phyloP scores from a whole-genome alignment of 1,140 invertebrate genomes.

The Drosophila nigromelanica region DNA sequence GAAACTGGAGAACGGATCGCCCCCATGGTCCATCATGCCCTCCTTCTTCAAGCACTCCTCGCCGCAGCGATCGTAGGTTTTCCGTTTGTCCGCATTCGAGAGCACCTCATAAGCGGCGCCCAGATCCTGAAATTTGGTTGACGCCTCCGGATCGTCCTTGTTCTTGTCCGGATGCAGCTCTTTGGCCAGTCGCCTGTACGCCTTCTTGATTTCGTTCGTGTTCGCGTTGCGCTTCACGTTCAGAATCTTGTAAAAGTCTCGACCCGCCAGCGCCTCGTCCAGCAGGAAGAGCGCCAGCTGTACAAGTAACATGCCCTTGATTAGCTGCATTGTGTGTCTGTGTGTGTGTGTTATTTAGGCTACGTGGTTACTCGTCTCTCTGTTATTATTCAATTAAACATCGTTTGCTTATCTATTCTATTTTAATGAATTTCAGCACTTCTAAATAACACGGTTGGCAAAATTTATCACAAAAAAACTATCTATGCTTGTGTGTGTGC shows the following conservation, averaged over 20 bases:
- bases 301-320: slow-evolving; percentile 60
- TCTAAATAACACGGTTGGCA: slow-evolving; percentile 56
- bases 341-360: slow-evolving; percentile 4
- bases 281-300: slow-evolving; percentile 67
- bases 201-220: slow-evolving; percentile 98
- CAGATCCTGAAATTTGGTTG: slow-evolving; percentile 97
- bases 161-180: slow-evolving; percentile 99
- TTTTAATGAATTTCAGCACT: slow-evolving; percentile 43
- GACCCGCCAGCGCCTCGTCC: slow-evolving; percentile 85
- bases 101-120: slow-evolving; percentile 98
- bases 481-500: slow-evolving; percentile 64
- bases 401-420: slow-evolving; percentile 20
- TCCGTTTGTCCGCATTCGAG: slow-evolving; percentile 96
- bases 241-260: slow-evolving; percentile 98
- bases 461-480: slow-evolving; percentile 49
- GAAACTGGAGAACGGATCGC: slow-evolving; percentile 95
- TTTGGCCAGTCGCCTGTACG: slow-evolving; percentile 97
- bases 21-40: slow-evolving; percentile 92
- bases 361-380: slow-evolving; percentile 18
- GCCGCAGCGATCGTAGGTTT: slow-evolving; percentile 97
- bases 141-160: slow-evolving; percentile 95
- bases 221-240: slow-evolving; percentile 90
- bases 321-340: slow-evolving; percentile 55
- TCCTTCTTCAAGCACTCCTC: slow-evolving; percentile 99
- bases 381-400: slow-evolving; percentile 31